Evolutionary conservation across 2,797 vertebrate genomes (phyloP), one percentile per base, ranked within the genome.

Genomic region (Manis pentadactyla): DNA sequence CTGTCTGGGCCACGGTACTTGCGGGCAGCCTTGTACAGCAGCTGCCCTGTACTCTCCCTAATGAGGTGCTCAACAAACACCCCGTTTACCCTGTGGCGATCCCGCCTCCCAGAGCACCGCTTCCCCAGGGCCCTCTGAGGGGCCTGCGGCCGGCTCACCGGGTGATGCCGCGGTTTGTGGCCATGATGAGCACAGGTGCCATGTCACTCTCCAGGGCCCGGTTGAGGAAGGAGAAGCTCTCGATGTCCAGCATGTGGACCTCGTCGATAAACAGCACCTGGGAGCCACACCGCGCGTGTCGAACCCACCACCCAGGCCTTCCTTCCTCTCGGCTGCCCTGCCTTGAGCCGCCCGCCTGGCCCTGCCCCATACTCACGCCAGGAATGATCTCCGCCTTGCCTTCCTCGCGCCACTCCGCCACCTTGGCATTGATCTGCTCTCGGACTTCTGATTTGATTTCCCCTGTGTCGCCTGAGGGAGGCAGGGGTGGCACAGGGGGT

Each of bases 231-330:
- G 99, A 99, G 96, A 99, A 99, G 92, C 99, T 99, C 98, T 99
- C 99, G n/a, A 99, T 99, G 97, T 99, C 99, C 98, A 99, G 97
- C 99, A 99, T 99, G 92, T 99, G 99, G 19, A 99, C 99, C 98
- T 99, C 99, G 0, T 99, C 99, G 6, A 99, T 99, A 97, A 99
- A 99, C 61, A 99, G 99, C 96, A 99, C 99, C 99, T 99, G 92
- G 8, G 96, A 5, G 42, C 4, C 95, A 15, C 1, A 18, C n/a
- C 37, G 19, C 0, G 0, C 1, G 0, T 0, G 19, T 85, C 73
- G 77, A 0, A 39, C 6, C 27, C 57, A 0, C 23, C 9, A 2
- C 3, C 5, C 0, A 0, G 0, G 0, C 5, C n/a, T 4, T 4
- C 15, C 34, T 23, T 31, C 6, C 0, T 0, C 0, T 13, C 17